A percentile compares a stretch with the other conserved stretches of the same genome.
Evolutionary conservation across 2,113 vertebrate genomes (phyloP).

Genomic region (Phocoena sinus): DNA sequence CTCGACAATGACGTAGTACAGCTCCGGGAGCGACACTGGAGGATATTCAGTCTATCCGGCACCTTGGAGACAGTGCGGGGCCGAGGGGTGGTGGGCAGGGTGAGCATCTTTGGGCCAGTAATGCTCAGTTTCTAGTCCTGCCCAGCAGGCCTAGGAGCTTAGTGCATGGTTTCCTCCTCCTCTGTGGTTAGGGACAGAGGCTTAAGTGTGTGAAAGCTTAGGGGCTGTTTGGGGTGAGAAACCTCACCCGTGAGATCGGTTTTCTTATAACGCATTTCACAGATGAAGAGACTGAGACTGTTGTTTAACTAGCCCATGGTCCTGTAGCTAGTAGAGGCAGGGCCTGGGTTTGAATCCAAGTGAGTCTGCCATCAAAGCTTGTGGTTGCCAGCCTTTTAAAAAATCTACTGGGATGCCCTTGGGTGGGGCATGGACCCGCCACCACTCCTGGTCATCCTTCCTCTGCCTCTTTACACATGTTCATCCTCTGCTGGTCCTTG

Average conservation of each 20-base stretch:
- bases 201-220: neutral
- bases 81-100: constrained; percentile 95
- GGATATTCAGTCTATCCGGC: constrained; percentile 97
- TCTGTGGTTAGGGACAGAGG: neutral
- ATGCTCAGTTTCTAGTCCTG: neutral
- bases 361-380: neutral
- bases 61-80: constrained; percentile 97
- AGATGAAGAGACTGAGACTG: neutral
- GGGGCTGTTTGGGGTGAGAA: neutral
- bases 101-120: constrained; percentile 62
- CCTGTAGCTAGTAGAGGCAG: neutral
- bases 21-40: constrained; percentile 96
- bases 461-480: neutral
- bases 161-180: neutral
- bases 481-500: neutral
- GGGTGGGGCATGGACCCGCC: neutral
- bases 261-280: neutral
- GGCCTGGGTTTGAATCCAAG: neutral
- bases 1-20: constrained; percentile 95
- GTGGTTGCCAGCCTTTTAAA: neutral
- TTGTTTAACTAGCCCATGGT: neutral
- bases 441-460: neutral
- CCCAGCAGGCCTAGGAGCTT: neutral
- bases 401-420: neutral
- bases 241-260: neutral